phyloP scores from a whole-genome alignment of 1,140 invertebrate genomes.

The Laupala kohalensis region DNA sequence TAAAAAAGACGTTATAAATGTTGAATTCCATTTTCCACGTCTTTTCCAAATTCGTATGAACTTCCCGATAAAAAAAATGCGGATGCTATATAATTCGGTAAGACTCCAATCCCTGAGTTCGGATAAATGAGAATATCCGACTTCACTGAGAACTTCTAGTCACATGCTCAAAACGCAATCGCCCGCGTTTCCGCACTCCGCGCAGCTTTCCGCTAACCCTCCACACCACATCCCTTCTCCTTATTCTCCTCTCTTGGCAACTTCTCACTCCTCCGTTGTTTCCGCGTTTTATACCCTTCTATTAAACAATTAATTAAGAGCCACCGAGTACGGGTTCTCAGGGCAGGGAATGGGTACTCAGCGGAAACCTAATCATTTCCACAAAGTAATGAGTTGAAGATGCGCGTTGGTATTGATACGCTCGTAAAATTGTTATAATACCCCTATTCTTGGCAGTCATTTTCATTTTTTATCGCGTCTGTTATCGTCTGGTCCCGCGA shows the following conservation, averaged over 20 bases:
- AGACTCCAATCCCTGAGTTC: no score
- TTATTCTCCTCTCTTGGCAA: neutral
- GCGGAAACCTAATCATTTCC: neutral
- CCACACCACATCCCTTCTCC: neutral
- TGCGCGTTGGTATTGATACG: neutral
- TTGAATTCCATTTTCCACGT: no score
- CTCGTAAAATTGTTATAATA: neutral
- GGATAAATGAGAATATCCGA: no score
- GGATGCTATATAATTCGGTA: no score
- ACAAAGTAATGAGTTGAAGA: neutral
- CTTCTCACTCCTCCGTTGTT: neutral
- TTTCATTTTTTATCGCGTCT: neutral
- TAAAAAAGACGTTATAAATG: no score
- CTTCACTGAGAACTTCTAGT: no score
- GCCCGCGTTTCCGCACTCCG: neutral
- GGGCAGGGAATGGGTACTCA: neutral
- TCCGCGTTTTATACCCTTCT: neutral
- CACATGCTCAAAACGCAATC: no score
- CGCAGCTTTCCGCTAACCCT: neutral
- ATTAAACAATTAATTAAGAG: neutral
- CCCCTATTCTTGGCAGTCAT: neutral
- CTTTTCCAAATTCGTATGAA: no score
- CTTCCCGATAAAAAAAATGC: no score
- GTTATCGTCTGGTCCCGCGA: neutral
- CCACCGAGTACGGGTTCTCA: neutral